phyloP scores from a whole-genome alignment of 2,888 invertebrate genomes.

The Spialia ferax region DNA sequence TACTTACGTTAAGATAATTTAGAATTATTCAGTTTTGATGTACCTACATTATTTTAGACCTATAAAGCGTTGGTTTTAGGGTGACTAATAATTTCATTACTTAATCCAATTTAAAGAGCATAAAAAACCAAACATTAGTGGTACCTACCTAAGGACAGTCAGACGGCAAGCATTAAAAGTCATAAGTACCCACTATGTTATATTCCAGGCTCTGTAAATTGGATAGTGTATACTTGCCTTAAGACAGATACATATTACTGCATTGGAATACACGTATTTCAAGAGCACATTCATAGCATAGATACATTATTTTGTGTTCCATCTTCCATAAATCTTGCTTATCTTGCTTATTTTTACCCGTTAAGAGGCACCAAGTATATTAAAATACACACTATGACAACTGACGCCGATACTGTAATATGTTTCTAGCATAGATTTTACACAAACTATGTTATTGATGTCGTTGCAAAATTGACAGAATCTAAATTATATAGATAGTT shows the following conservation, averaged over 20 bases:
- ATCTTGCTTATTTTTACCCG: too few species aligned
- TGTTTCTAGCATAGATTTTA: neutral
- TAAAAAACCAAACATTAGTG: neutral
- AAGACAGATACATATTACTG: neutral
- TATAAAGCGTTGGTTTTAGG: constrained; percentile 74
- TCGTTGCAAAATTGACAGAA: constrained; percentile 26
- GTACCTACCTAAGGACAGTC: too few species aligned
- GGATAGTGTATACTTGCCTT: neutral
- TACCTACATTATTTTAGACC: constrained; percentile 64
- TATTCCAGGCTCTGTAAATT: neutral
- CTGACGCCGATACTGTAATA: neutral
- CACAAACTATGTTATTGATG: constrained; percentile 18
- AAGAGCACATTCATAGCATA: too few species aligned
- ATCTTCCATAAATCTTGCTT: too few species aligned
- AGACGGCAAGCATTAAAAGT: too few species aligned
- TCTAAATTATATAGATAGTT: too few species aligned
- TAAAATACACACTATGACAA: neutral
- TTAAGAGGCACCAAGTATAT: too few species aligned
- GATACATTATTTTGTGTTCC: too few species aligned
- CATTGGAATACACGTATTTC: too few species aligned
- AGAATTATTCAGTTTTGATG: constrained; percentile 71
- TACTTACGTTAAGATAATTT: constrained; percentile 76
- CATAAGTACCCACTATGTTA: too few species aligned
- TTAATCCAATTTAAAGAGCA: neutral
- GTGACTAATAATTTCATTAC: constrained; percentile 34